phyloP scores from a whole-genome alignment of 2,113 vertebrate genomes.

The mouse (Mus musculus) region DNA sequence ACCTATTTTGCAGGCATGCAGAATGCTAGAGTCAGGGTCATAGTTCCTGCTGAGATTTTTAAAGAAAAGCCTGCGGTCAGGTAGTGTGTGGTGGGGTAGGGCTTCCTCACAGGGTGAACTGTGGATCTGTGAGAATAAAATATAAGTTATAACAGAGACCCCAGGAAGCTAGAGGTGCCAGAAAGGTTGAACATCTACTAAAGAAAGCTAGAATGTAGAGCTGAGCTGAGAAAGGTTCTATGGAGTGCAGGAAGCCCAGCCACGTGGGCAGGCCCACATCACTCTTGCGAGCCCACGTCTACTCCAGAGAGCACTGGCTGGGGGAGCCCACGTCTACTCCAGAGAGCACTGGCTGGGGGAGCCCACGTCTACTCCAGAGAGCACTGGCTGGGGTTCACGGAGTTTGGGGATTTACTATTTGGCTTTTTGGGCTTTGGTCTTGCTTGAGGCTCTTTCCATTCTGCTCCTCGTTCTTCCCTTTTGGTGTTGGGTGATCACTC shows the following conservation, averaged over 20 bases:
- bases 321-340: too few species aligned
- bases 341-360: neutral
- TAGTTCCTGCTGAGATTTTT: neutral
- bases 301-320: neutral
- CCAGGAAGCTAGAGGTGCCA: neutral
- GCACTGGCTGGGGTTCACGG: neutral
- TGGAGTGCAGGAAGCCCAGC: neutral
- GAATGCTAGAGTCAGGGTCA: neutral
- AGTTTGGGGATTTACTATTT: neutral
- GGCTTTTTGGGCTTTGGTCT: neutral
- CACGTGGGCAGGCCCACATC: neutral
- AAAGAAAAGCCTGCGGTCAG: neutral
- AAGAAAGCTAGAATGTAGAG: neutral
- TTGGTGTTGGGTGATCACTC: too few species aligned
- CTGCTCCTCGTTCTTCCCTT: neutral
- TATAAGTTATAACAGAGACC: neutral
- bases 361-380: neutral
- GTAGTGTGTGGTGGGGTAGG: neutral
- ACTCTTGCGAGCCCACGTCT: neutral
- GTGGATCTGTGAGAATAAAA: neutral
- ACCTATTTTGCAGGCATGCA: neutral
- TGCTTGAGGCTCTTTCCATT: neutral
- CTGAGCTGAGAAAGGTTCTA: neutral
- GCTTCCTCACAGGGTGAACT: neutral
- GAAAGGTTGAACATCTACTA: neutral